Conservation (phyloP, 2,113 vertebrate genomes). For the Oreotragus oreotragus region DNA sequence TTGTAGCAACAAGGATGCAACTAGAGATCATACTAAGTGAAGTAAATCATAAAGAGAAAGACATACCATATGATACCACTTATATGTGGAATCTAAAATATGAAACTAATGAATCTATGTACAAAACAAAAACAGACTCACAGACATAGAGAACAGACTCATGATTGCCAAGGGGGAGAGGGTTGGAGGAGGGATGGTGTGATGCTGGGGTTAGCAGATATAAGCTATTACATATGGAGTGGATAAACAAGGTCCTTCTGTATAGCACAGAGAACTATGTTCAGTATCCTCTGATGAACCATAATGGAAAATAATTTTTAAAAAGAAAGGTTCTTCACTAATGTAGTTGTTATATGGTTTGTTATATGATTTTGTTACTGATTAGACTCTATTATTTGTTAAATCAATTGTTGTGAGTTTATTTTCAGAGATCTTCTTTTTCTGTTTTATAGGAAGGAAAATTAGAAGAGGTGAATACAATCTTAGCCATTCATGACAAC, state of each 20-base stretch:
- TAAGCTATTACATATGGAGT: background rate
- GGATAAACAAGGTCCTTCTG: background rate
- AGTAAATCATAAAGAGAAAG: background rate
- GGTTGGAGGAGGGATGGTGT: background rate
- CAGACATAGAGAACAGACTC: background rate
- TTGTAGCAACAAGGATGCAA: background rate
- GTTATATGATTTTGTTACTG: background rate
- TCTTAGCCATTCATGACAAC: constrained; percentile 87
- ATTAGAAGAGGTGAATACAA: constrained; percentile 92
- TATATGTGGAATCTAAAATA: background rate
- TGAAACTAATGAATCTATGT: background rate
- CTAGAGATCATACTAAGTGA: background rate
- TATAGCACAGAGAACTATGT: background rate
- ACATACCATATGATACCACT: background rate
- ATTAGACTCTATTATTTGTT: background rate
- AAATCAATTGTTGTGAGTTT: background rate
- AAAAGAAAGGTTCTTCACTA: background rate
- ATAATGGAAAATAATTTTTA: background rate
- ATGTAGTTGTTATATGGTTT: background rate
- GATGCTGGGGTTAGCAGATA: background rate
- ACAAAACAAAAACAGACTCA: background rate
- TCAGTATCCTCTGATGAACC: background rate
- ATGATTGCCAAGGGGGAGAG: background rate
- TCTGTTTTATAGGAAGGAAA: constrained; percentile 88
- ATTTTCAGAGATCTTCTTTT: constrained; percentile 22